Evolutionary conservation across 2,113 vertebrate species (phyloP).

Genomic region (Mustelus asterias): DNA sequence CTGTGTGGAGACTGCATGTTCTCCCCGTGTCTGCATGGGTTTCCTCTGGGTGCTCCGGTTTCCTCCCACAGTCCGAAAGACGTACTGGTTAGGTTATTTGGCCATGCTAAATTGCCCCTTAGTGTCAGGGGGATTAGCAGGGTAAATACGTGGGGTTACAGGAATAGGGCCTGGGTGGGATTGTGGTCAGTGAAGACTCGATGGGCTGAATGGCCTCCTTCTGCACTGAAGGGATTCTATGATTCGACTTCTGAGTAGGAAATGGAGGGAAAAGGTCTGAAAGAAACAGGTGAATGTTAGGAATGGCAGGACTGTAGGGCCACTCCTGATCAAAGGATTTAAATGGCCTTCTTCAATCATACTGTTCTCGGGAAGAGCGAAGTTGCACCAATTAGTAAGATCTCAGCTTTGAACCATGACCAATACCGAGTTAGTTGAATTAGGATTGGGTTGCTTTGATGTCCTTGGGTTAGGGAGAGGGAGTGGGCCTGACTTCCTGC

Average conservation of each 20-base stretch:
- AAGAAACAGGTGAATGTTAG: background rate
- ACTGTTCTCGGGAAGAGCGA: background rate
- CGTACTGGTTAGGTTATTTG: too few relatives aligned
- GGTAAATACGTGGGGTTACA: too few relatives aligned
- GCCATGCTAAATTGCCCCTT: too few relatives aligned
- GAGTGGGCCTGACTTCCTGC: background rate
- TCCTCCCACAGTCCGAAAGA: too few relatives aligned
- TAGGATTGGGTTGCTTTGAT: background rate
- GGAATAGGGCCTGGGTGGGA: too few relatives aligned
- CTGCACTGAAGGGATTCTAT: background rate
- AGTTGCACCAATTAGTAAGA: background rate
- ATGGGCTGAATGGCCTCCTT: too few relatives aligned
- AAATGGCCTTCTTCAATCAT: background rate
- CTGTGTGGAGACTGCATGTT: too few relatives aligned
- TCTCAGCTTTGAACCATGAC: background rate
- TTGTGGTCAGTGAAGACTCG: too few relatives aligned
- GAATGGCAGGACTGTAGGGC: background rate
- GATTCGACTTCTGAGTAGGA: background rate
- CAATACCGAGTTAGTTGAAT: background rate
- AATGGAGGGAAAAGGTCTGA: background rate
- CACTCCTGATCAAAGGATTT: background rate
- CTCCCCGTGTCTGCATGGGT: too few relatives aligned
- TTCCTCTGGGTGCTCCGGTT: too few relatives aligned
- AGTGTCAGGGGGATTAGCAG: too few relatives aligned
- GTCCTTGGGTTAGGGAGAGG: background rate